Evolutionary conservation across 2,113 vertebrate genomes (phyloP), one percentile per base, ranked within the genome.

Genomic region (Brachyistius frenatus): DNA sequence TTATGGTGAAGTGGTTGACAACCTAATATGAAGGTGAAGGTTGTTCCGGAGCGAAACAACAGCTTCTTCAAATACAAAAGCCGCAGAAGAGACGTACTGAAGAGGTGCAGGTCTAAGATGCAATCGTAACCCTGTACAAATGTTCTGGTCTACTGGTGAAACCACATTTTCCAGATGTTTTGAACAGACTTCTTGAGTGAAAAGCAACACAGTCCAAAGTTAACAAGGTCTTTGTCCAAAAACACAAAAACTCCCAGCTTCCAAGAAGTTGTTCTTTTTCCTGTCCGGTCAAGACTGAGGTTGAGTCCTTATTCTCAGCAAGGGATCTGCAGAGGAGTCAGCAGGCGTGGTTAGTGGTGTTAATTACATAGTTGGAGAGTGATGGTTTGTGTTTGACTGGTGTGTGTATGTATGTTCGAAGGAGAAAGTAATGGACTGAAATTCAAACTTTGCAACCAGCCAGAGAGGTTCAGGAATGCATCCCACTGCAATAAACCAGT

Each of bases 91-190:
- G 47, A 15, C 5, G 11, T n/a, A 49, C 49, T 72, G 52, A 56
- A 72, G 70, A 35, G 39, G 53, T 66, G 8, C 54, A 50, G 65
- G 31, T 65, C 41, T n/a, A 33, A 53, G 73, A 64, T 77, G 63
- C 37, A 56, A 15, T 49, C 31, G 11, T 66, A 70, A 81, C 46
- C 65, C 52, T 60, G 57, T 55, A 64, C 78, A 78, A 79, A 71
- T 65, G 76, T 68, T 78, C 65, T 71, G 69, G 69, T 88, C 87
- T 55, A 14, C 58, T 36, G 41, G 49, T 71, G 44, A 77, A 89
- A 85, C 78, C 75, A 44, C 67, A 80, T 85, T 92, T 83, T 89
- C 85, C 89, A 89, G 86, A 91, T 91, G 86, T 88, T 88, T 76
- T 54, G 44, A 67, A 8, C 78, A 83, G 70, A 83, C 80, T 66